phyloP scores from a whole-genome alignment of 2,113 vertebrate genomes.

The Spea bombifrons region DNA sequence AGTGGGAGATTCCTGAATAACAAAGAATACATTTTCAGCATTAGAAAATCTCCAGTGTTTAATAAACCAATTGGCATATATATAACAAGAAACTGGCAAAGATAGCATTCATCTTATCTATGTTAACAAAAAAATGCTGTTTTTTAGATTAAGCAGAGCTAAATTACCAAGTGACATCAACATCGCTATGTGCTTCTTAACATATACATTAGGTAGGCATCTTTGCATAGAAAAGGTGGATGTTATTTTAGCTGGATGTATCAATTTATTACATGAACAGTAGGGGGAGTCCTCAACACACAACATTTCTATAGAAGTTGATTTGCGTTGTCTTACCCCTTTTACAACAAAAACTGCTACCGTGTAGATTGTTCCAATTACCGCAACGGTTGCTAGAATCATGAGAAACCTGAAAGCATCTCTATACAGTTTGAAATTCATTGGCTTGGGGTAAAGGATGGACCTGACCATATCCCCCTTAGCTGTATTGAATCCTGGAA shows the following conservation, averaged over 20 bases:
- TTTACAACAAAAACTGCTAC: slow-evolving; percentile 65
- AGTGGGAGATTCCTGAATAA: slow-evolving; percentile 16
- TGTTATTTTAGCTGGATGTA: too few relatives aligned
- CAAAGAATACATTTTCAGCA: not conserved
- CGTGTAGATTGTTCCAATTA: slow-evolving; percentile 70
- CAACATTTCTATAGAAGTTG: not conserved
- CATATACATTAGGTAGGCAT: too few relatives aligned
- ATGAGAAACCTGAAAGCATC: slow-evolving; percentile 69
- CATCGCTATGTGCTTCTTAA: too few relatives aligned
- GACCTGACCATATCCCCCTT: slow-evolving; percentile 75
- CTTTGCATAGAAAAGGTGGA: too few relatives aligned
- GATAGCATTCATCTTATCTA: too few relatives aligned
- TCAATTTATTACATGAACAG: not conserved
- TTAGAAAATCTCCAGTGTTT: too few relatives aligned
- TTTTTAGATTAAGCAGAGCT: too few relatives aligned
- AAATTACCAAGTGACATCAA: too few relatives aligned
- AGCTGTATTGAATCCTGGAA: slow-evolving; percentile 71
- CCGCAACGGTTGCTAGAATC: slow-evolving; percentile 63
- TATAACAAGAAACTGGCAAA: too few relatives aligned
- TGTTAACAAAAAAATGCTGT: too few relatives aligned
- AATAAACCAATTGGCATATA: too few relatives aligned
- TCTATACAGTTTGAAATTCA: slow-evolving; percentile 73
- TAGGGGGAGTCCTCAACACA: not conserved
- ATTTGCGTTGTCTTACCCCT: slow-evolving; percentile 59
- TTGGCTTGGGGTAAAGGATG: slow-evolving; percentile 74